A percentile compares a stretch with the other conserved stretches of the same genome.
Conservation (phyloP, 2,888 invertebrate species). For the Hirtodrosophila confusa region DNA sequence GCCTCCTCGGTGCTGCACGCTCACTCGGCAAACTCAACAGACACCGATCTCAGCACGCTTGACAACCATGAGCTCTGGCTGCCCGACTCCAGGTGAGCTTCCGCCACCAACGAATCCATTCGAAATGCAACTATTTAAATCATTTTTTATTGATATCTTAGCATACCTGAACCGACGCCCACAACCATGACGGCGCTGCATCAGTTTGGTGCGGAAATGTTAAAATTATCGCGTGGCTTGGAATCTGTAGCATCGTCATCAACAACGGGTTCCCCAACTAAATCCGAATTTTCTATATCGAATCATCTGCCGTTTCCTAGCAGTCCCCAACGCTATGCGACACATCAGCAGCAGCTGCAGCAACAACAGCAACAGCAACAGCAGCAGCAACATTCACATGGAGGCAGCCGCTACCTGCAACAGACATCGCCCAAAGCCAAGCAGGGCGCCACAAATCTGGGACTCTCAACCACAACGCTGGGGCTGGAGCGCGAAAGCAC, state of each 20-base stretch:
- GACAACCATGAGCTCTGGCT: slow-evolving; percentile 94
- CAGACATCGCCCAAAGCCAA: slow-evolving; percentile 52
- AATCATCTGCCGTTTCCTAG: slow-evolving; percentile 73
- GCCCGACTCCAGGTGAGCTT: slow-evolving; percentile 86
- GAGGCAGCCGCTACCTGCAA: slow-evolving; percentile 46
- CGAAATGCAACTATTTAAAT: background rate
- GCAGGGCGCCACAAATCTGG: slow-evolving; percentile 47
- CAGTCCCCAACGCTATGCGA: slow-evolving; percentile 67
- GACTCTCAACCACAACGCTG: slow-evolving; percentile 57
- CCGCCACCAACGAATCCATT: background rate
- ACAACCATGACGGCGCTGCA: slow-evolving; percentile 93
- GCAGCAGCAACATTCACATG: slow-evolving; percentile 34
- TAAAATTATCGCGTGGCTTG: slow-evolving; percentile 91
- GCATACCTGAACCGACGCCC: slow-evolving; percentile 89
- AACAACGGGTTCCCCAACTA: slow-evolving; percentile 81
- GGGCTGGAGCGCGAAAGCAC: slow-evolving; percentile 67
- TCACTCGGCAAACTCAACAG: slow-evolving; percentile 91
- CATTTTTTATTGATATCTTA: slow-evolving; percentile 35
- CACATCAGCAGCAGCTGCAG: slow-evolving; percentile 46
- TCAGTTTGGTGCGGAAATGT: slow-evolving; percentile 94
- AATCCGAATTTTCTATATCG: slow-evolving; percentile 80
- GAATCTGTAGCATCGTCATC: slow-evolving; percentile 87
- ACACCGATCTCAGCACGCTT: slow-evolving; percentile 92
- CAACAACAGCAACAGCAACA: slow-evolving; percentile 36
- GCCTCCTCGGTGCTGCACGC: slow-evolving; percentile 87